Evolutionary conservation across 2,797 vertebrate species (phyloP), one percentile per base, ranked within the genome.

Genomic region (Meriones psammophilus): DNA sequence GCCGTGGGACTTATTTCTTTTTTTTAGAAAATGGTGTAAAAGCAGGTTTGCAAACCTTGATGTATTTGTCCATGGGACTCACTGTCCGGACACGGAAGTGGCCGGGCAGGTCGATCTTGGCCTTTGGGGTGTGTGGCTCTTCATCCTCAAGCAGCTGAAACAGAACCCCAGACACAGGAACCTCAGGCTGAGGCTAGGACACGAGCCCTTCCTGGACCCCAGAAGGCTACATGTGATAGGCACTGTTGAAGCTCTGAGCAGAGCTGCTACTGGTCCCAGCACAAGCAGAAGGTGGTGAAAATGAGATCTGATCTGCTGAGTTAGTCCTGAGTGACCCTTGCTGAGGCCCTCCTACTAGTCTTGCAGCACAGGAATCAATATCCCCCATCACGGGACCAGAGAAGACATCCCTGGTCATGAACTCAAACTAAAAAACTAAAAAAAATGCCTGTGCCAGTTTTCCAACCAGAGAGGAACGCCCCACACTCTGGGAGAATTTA

Each of bases 21-120:
- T 42, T 42, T 56, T 94, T 60, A 83, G 77, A 84, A 60, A 85
- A 73, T 7, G 10, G 73, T 96, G 93, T 42, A 56, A 96, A 96
- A 92, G 50, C 3, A 76, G n/a, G 68, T 89, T 97, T 89, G 85
- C 98, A 46, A 92, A 99, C 99, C 95, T 99, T 98, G 88, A 98
- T 98, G 76, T 98, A 96, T 96, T 98, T 98, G 85, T 99, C 99
- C 94, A 98, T 66, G 1, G 98, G 98, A 87, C 98, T 99, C 89
- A 97, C 97, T 0, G 99, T 98, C 96, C 54, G 98, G 97, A 98
- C 60, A 50, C 17, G 97, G 95, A 98, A 97, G 56, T 98, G 98
- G 92, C 97, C 97, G 1, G 98, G 98, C 83, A 98, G 98, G 71
- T 98, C 73, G 8, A 97, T 91, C 93, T 93, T 98, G 20, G 96